Conservation (phyloP, 1,140 invertebrate genomes). For the Drosophila leontia region DNA sequence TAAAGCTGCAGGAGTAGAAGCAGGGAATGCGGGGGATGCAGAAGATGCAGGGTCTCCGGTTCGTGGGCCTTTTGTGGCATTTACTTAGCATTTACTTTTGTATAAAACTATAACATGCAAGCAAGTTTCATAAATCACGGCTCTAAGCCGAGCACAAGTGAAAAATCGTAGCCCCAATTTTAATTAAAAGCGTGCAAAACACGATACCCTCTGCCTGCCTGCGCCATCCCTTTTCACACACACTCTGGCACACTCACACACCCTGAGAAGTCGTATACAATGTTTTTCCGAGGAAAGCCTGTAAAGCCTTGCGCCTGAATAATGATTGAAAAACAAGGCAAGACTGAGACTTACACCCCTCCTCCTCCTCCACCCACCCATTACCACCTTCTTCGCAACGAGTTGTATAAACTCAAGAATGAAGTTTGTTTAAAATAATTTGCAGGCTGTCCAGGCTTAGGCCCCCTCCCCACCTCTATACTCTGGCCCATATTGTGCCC, state of each 20-base stretch:
- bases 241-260: slow-evolving; percentile 12
- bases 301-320: slow-evolving; percentile 78
- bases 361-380: neutral
- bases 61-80: slow-evolving; percentile 69
- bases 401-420: slow-evolving; percentile 79
- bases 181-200: slow-evolving; percentile 83
- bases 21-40: neutral
- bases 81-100: slow-evolving; percentile 81
- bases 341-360: slow-evolving; percentile 15
- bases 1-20: slow-evolving; percentile 56
- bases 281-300: slow-evolving; percentile 71
- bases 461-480: neutral
- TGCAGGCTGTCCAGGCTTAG: slow-evolving; percentile 74
- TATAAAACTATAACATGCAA: slow-evolving; percentile 78
- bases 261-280: slow-evolving; percentile 57
- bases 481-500: neutral
- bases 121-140: slow-evolving; percentile 82
- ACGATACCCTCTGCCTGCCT: slow-evolving; percentile 61
- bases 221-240: slow-evolving; percentile 16
- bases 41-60: neutral
- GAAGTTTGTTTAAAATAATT: slow-evolving; percentile 82
- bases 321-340: slow-evolving; percentile 82
- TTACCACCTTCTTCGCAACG: slow-evolving; percentile 33
- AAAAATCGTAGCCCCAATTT: slow-evolving; percentile 81
- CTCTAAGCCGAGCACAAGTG: slow-evolving; percentile 73